phyloP scores from a whole-genome alignment of 2,888 invertebrate genomes.

The Lycophotia porphyrea region DNA sequence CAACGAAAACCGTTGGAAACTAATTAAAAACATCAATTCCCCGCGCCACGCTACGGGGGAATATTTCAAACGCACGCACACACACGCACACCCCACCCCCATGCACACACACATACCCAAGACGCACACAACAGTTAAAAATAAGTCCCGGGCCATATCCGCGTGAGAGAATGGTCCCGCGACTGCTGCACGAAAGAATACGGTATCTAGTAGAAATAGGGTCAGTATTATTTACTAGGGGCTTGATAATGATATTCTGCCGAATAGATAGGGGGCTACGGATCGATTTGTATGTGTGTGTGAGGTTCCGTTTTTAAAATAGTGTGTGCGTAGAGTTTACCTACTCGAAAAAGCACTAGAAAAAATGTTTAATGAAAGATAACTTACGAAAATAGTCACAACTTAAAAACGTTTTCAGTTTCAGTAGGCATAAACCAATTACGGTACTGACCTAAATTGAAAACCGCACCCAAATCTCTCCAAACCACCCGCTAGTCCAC shows the following conservation, averaged over 20 bases:
- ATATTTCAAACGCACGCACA: conserved; percentile 88
- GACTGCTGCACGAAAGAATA: conserved; percentile 66
- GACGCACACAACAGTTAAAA: conserved; percentile 87
- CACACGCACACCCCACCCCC: conserved; percentile 71
- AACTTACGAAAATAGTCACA: background rate
- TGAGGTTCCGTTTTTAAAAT: conserved; percentile 14
- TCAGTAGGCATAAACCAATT: conserved; percentile 4
- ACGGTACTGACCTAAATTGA: background rate
- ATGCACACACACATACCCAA: conserved; percentile 74
- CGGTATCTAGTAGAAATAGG: conserved; percentile 70
- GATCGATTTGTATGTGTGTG: conserved; percentile 18
- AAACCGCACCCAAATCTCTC: conserved; percentile 23
- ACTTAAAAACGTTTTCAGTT: background rate
- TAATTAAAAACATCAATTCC: conserved; percentile 90
- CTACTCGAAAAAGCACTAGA: background rate
- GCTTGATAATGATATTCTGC: conserved; percentile 53
- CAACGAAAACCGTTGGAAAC: conserved; percentile 88
- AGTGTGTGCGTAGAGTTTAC: background rate
- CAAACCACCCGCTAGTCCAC: conserved; percentile 24
- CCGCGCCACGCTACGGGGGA: conserved; percentile 84
- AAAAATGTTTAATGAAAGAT: background rate
- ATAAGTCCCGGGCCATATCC: conserved; percentile 88
- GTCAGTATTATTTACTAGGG: conserved; percentile 64
- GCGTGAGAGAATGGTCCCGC: conserved; percentile 85
- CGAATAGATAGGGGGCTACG: conserved; percentile 51